A percentile compares a stretch with the other conserved stretches of the same genome.
These are phyloP conservation scores for Onthophagus taurus DNA, from an alignment of 1,140 invertebrate genomes.

Conservation along the genomic window DNA sequence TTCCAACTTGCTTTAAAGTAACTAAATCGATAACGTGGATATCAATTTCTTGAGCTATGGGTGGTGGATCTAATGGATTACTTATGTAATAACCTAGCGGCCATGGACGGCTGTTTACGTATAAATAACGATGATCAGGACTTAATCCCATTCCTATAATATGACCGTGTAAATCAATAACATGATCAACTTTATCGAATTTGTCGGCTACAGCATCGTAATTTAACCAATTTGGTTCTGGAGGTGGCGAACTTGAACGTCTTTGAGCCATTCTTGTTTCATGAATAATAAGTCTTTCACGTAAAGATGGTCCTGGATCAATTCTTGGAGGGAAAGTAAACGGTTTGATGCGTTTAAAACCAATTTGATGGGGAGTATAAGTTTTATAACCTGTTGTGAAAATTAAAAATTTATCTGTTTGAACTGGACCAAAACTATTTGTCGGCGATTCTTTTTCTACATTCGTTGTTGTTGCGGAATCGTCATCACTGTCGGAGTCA, in stretches of 20 bases:
- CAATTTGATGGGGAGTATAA: slow-evolving; percentile 81
- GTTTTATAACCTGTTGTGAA: slow-evolving; percentile 79
- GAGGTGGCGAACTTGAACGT: slow-evolving; percentile 39
- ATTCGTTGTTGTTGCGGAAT: slow-evolving; percentile 18
- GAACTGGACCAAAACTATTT: slow-evolving; percentile 37
- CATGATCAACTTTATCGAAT: slow-evolving; percentile 71
- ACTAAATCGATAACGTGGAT: slow-evolving; percentile 81
- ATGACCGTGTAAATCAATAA: slow-evolving; percentile 81
- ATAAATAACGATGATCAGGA: slow-evolving; percentile 80
- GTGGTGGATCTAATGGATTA: slow-evolving; percentile 72
- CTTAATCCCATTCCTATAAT: slow-evolving; percentile 85
- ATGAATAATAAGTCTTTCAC: slow-evolving; percentile 53
- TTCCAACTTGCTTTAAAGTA: slow-evolving; percentile 69
- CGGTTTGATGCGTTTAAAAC: slow-evolving; percentile 70
- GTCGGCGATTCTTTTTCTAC: slow-evolving; percentile 8
- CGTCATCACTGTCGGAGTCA: slow-evolving; percentile 21
- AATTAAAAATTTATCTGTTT: slow-evolving; percentile 67
- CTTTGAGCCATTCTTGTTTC: slow-evolving; percentile 43
- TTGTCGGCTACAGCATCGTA: slow-evolving; percentile 58
- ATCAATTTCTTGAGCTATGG: slow-evolving; percentile 86
- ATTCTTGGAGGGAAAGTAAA: slow-evolving; percentile 61
- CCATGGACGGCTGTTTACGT: slow-evolving; percentile 82
- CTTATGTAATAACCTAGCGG: slow-evolving; percentile 67
- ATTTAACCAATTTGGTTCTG: slow-evolving; percentile 58
- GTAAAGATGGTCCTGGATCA: slow-evolving; percentile 57